A percentile compares a stretch with the other conserved stretches of the same genome.
Evolutionary conservation across 2,888 invertebrate genomes (phyloP).

Genomic region (Zeuzera pyrina): DNA sequence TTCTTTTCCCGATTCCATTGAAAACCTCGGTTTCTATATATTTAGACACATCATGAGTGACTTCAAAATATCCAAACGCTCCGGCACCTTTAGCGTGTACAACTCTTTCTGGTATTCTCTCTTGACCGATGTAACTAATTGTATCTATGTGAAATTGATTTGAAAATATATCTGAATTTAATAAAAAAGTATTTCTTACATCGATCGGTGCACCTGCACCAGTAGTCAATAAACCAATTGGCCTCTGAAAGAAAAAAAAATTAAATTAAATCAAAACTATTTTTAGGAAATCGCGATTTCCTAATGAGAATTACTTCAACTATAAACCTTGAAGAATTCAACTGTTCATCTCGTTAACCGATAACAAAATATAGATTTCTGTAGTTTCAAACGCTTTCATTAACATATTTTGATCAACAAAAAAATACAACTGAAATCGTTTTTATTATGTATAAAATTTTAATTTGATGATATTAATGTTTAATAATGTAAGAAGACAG

Average conservation of each 20-base stretch:
- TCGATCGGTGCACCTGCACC: conserved; percentile 84
- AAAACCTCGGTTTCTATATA: conserved; percentile 84
- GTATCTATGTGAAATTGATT: conserved; percentile 23
- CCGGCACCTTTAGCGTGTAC: conserved; percentile 95
- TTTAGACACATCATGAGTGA: conserved; percentile 84
- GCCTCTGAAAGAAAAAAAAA: conserved; percentile 44
- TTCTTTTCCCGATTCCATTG: conserved; percentile 80
- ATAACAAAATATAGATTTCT: no score
- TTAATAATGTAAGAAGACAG: no score
- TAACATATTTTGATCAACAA: no score
- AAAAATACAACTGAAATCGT: no score
- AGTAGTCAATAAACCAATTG: conserved; percentile 76
- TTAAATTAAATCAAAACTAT: not conserved
- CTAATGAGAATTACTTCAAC: no score
- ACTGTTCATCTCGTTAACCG: no score
- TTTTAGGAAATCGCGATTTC: no score
- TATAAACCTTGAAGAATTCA: no score
- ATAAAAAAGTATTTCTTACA: conserved; percentile 78
- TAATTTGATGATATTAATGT: no score
- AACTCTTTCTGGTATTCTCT: conserved; percentile 92
- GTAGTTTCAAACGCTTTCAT: no score
- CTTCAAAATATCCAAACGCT: conserved; percentile 86
- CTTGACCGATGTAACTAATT: conserved; percentile 81
- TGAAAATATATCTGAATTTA: conserved; percentile 74
- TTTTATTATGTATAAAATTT: no score